Base-by-base conservation (phyloP, 2,888 invertebrate species). In the Drepanosiphum platanoidis region DNA sequence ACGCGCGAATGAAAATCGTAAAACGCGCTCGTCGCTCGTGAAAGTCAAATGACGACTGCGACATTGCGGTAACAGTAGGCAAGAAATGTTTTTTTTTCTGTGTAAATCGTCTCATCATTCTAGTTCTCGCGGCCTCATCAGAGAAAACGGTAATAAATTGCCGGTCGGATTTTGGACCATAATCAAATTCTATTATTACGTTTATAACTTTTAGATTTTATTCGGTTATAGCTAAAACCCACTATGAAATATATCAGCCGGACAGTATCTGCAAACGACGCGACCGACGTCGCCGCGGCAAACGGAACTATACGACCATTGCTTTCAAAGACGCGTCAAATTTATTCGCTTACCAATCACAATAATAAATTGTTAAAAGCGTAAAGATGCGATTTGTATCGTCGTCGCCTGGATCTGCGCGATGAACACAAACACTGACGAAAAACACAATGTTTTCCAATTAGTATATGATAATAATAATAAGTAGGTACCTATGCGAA, bases 111-210 rank as follows among this genome's bases (percentile, higher is more conserved):
- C 32, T 74, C 32, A 42, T 32, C n/a, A n/a, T 46, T 52, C 22
- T 46, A 11, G n/a, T 52, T 52, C 27, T 22, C 46, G 18, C 22
- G 46, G 46, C 46, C 11, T 42, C 46, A 30, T 52, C 74, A 1
- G 46, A 74, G 32, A 30, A 52, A 72, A 52, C 46, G 32, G 22
- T 32, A 32, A 52, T 74, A 74, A 46, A 74, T 75, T 27, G 27
- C 13, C 58, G 58, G 27, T 75, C 34, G n/a, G 61, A 58, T 61
- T 75, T 75, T 58, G 34, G 36, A 58, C 58, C 27, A 75, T 36
- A 61, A 61, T 75, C 36, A 61, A 75, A 30, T 18, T 52, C 52
- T 52, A 52, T 52, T 52, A 52, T 52, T 22, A 52, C 18, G 52
- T 52, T 52, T 52, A 52, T 52, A 22, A 22, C 22, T 52, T 46